phyloP scores from a whole-genome alignment of 2,888 invertebrate species.

The Lagria hirta region DNA sequence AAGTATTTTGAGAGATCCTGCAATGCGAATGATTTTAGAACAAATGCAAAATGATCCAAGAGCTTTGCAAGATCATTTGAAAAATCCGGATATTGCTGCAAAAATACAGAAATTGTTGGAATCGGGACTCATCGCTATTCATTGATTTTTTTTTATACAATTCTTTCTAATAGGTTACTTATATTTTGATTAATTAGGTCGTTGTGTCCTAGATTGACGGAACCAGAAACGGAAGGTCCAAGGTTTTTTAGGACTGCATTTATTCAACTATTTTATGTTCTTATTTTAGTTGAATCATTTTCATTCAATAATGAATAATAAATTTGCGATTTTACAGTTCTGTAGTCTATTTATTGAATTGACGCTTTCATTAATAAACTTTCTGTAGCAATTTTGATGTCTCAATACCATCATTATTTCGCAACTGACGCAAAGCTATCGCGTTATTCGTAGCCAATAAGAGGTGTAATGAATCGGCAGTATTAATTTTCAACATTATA shows the following conservation, averaged over 20 bases:
- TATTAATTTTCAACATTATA: no score
- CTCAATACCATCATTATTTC: no score
- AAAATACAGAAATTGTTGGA: slow-evolving; percentile 97
- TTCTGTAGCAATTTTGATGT: no score
- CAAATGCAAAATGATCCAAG: slow-evolving; percentile 98
- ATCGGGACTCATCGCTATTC: slow-evolving; percentile 93
- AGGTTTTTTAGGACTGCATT: slow-evolving; percentile 28
- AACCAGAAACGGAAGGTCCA: neutral
- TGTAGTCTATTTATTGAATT: no score
- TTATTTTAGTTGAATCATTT: neutral
- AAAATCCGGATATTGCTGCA: slow-evolving; percentile 93
- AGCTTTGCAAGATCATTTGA: slow-evolving; percentile 91
- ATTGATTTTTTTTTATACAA: slow-evolving; percentile 58
- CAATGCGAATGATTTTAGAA: slow-evolving; percentile 97
- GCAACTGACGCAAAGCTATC: no score
- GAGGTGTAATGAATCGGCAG: no score
- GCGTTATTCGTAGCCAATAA: no score
- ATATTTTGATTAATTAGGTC: neutral
- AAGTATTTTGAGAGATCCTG: slow-evolving; percentile 93
- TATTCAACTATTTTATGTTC: slow-evolving; percentile 35
- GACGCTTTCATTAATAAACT: no score
- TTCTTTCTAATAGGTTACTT: slow-evolving; percentile 5
- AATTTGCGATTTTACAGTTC: neutral
- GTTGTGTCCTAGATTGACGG: neutral
- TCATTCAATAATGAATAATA: neutral